Percentiles rank a stretch among this genome's conserved stretches.
Conservation (phyloP, 2,113 vertebrate genomes). For the Parus major region DNA sequence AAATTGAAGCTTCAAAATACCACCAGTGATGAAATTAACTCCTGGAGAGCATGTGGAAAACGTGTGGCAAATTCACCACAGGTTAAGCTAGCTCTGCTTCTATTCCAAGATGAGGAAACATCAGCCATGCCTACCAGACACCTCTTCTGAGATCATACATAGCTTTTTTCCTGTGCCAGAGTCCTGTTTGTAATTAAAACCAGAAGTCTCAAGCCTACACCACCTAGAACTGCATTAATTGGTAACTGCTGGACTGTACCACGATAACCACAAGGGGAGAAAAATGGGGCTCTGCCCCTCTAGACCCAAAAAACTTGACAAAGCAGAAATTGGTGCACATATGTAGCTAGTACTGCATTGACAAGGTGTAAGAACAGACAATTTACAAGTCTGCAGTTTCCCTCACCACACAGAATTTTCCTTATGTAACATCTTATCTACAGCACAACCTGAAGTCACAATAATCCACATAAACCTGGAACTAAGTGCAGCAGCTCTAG, state of each 20-base stretch:
- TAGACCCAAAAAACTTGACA: background rate
- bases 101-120: background rate
- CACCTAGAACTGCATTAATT: background rate
- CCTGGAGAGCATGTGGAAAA: background rate
- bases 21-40: background rate
- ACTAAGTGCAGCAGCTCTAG: background rate
- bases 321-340: background rate
- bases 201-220: background rate
- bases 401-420: background rate
- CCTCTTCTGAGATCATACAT: background rate
- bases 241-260: background rate
- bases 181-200: background rate
- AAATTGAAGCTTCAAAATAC: background rate
- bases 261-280: background rate
- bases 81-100: background rate
- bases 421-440: background rate
- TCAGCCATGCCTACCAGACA: background rate
- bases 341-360: background rate
- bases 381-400: background rate
- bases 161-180: background rate
- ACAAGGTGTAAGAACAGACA: background rate
- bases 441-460: background rate
- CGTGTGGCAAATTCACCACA: background rate
- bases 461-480: background rate
- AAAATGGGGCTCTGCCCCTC: background rate